Conservation (phyloP, 2,797 vertebrate species). For the Nyctibius grandis region DNA sequence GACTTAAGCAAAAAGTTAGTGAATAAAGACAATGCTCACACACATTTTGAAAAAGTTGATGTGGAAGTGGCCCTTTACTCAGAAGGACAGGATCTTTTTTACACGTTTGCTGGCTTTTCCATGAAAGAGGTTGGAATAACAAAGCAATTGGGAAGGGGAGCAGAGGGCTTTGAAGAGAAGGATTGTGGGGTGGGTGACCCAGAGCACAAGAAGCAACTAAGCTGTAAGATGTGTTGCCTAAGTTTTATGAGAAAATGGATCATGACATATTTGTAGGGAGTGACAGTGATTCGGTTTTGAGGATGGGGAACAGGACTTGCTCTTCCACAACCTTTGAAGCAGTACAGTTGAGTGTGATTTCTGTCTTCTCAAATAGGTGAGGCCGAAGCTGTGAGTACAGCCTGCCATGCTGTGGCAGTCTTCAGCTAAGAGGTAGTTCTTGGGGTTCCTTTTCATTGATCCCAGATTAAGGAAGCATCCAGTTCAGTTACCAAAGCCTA, state of each 20-base stretch:
- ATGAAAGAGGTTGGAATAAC: not conserved
- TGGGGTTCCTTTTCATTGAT: not conserved
- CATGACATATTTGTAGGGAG: not conserved
- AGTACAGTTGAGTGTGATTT: not conserved
- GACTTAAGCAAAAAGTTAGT: not conserved
- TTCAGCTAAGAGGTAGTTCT: not conserved
- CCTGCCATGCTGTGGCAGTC: not conserved
- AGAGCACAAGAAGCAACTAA: not conserved
- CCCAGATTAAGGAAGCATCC: not conserved
- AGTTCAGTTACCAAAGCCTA: not conserved
- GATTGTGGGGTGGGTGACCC: not conserved
- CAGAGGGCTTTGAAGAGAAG: not conserved
- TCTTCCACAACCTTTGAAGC: not conserved
- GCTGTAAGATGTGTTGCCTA: not conserved
- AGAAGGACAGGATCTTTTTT: not conserved
- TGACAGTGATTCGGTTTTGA: not conserved
- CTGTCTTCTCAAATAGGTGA: not conserved
- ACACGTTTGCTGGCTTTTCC: not conserved
- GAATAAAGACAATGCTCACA: not conserved
- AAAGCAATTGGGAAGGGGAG: not conserved
- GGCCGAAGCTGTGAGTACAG: fast-evolving
- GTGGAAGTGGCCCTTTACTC: not conserved
- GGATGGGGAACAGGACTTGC: not conserved
- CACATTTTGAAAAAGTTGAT: not conserved
- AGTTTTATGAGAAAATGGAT: not conserved